Evolutionary conservation across 1,140 invertebrate genomes (phyloP).

Genomic region (Megalopta genalis): DNA sequence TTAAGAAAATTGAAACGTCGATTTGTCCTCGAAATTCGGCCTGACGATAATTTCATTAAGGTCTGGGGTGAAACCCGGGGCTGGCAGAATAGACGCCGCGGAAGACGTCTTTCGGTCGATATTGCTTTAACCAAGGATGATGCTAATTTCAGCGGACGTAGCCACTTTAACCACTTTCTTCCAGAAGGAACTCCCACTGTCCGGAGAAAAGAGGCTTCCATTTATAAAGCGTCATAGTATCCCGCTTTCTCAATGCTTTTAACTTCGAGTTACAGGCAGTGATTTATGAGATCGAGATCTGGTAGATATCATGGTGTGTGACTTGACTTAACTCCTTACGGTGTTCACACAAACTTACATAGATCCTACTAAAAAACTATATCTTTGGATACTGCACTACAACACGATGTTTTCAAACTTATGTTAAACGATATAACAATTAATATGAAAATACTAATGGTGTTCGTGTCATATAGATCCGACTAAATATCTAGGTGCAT

Average conservation of each 20-base stretch:
- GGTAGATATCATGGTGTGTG: constrained; percentile 29
- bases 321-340: not conserved
- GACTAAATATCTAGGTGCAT: too few relatives aligned
- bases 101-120: constrained; percentile 57
- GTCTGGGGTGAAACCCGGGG: constrained; percentile 8
- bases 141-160: constrained; percentile 61
- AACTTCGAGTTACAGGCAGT: constrained; percentile 5
- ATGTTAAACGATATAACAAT: too few relatives aligned
- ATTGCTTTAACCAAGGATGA: constrained; percentile 57
- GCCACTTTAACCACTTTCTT: constrained; percentile 26
- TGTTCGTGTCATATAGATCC: too few relatives aligned
- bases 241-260: constrained; percentile 24
- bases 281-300: constrained; percentile 26
- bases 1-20: constrained; percentile 81
- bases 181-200: constrained; percentile 26
- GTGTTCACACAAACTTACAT: not conserved
- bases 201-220: constrained; percentile 26
- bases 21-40: constrained; percentile 76
- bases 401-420: too few relatives aligned
- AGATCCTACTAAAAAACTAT: too few relatives aligned
- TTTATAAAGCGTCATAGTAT: constrained; percentile 36
- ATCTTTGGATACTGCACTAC: too few relatives aligned
- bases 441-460: too few relatives aligned
- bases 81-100: constrained; percentile 23
- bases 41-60: constrained; percentile 77